These are phyloP conservation scores for Cephus rjabovi DNA, from an alignment of 2,888 invertebrate species.

Conservation along the genomic window DNA sequence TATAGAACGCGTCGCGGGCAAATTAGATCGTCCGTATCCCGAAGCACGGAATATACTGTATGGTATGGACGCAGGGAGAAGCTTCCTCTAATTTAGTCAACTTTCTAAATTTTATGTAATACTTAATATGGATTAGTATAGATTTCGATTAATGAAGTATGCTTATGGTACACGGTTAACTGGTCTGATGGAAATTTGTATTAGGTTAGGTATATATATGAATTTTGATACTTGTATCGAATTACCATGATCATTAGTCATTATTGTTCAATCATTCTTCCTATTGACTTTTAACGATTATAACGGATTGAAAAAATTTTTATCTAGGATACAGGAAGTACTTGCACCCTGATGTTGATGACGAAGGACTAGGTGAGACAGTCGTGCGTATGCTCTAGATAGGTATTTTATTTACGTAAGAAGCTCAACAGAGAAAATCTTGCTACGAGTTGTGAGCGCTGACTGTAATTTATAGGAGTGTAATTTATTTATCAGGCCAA, in stretches of 20 bases:
- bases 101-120: conserved; percentile 50
- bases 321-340: neutral
- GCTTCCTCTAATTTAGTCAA: conserved; percentile 36
- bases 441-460: neutral
- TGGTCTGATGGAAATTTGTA: neutral
- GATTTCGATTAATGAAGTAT: neutral
- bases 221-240: neutral
- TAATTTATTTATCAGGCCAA: neutral
- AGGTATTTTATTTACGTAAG: neutral
- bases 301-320: neutral
- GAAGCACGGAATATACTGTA: neutral
- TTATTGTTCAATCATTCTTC: neutral
- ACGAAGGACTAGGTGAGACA: neutral
- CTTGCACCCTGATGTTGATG: neutral
- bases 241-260: neutral
- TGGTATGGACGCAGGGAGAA: conserved; percentile 16
- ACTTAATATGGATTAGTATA: neutral
- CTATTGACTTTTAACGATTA: neutral
- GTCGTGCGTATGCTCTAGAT: neutral
- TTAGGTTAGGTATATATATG: neutral
- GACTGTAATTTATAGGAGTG: neutral
- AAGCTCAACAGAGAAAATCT: neutral
- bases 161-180: neutral
- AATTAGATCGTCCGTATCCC: conserved; percentile 19
- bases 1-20: conserved; percentile 28